A percentile compares a stretch with the other conserved stretches of the same genome.
Conservation (phyloP, 2,888 invertebrate genomes). For the Abrostola triplasia region DNA sequence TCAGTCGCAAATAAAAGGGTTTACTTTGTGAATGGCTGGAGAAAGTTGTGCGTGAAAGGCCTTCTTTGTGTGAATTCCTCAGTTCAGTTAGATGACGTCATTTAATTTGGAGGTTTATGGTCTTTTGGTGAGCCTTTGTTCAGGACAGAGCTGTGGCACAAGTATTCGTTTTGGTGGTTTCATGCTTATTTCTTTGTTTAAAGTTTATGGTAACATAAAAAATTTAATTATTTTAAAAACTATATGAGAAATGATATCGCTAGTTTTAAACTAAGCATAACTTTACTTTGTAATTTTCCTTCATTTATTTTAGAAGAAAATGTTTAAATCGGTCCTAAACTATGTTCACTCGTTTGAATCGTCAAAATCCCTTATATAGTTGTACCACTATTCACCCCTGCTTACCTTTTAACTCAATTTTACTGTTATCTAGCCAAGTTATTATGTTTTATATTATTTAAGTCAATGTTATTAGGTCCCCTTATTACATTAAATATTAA, state of each 20-base stretch:
- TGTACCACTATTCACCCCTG: too few species aligned
- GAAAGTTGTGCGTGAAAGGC: constrained; percentile 59
- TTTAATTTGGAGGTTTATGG: constrained; percentile 58
- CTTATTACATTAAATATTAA: constrained; percentile 19
- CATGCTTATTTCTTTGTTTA: too few species aligned
- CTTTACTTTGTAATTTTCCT: too few species aligned
- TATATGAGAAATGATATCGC: too few species aligned
- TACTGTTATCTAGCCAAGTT: constrained; percentile 9
- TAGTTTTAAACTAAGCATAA: too few species aligned
- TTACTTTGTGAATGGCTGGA: constrained; percentile 55
- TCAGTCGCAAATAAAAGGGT: constrained; percentile 68
- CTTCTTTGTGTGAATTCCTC: constrained; percentile 64
- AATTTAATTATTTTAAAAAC: too few species aligned
- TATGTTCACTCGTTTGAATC: too few species aligned
- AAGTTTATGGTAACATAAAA: too few species aligned
- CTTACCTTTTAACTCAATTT: background rate
- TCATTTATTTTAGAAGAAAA: too few species aligned
- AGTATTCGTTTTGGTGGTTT: background rate
- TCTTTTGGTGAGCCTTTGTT: constrained; percentile 38
- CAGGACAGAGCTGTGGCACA: constrained; percentile 15
- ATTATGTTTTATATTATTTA: constrained; percentile 12
- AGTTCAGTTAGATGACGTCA: constrained; percentile 50
- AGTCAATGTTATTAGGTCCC: constrained; percentile 5
- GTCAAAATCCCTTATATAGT: too few species aligned
- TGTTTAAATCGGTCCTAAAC: too few species aligned